A percentile compares a stretch with the other conserved stretches of the same genome.
Conservation (phyloP, 2,797 vertebrate species). For the Microhierax caerulescens region DNA sequence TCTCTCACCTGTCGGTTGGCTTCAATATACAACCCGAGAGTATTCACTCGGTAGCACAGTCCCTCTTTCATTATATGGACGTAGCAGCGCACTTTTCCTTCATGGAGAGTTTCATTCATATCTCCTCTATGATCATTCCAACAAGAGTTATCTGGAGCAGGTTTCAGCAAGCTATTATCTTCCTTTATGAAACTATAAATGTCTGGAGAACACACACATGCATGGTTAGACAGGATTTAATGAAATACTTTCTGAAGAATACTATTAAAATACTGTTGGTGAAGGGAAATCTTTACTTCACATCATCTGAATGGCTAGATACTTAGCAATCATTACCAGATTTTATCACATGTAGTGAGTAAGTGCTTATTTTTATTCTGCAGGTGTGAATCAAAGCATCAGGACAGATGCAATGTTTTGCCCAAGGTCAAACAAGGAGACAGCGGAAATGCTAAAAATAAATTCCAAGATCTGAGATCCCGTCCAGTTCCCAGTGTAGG, state of each 20-base stretch:
- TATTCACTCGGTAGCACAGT: slow-evolving; percentile 93
- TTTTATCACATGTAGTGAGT: slow-evolving; percentile 40
- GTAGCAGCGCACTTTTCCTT: slow-evolving; percentile 90
- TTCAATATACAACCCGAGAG: slow-evolving; percentile 91
- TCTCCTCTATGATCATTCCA: slow-evolving; percentile 93
- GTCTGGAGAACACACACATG: slow-evolving; percentile 73
- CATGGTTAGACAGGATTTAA: slow-evolving; percentile 54
- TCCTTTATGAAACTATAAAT: slow-evolving; percentile 83
- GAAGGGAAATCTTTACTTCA: slow-evolving; percentile 32
- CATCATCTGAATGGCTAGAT: slow-evolving; percentile 10
- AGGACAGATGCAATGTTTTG: slow-evolving; percentile 17
- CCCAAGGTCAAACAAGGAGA: slow-evolving; percentile 20
- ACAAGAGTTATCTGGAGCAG: slow-evolving; percentile 86
- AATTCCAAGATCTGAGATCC: not conserved
- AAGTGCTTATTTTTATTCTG: slow-evolving; percentile 45
- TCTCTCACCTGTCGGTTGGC: slow-evolving; percentile 91
- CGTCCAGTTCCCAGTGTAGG: not conserved
- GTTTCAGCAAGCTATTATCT: slow-evolving; percentile 81
- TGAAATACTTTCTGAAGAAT: slow-evolving; percentile 32
- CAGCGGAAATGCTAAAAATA: slow-evolving; percentile 10
- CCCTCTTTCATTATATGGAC: slow-evolving; percentile 93
- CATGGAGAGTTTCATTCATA: slow-evolving; percentile 88
- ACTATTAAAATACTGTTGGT: slow-evolving; percentile 38
- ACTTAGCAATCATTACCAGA: slow-evolving; percentile 30
- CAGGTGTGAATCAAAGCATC: slow-evolving; percentile 45